phyloP scores from a whole-genome alignment of 2,113 vertebrate species.

The Lepisosteus osseus region DNA sequence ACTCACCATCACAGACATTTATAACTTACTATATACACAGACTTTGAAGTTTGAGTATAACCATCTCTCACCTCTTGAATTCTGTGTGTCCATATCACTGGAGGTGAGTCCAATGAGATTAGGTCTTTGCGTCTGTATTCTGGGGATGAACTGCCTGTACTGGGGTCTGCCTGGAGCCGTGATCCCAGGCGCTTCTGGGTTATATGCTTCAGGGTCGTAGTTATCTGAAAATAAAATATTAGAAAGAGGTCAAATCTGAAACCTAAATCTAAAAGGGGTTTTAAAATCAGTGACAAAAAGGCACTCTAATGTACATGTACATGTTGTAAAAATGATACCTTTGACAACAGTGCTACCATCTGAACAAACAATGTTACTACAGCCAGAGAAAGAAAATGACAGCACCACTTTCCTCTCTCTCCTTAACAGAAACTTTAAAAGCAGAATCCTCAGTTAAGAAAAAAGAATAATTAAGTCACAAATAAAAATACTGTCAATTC shows the following conservation, averaged over 20 bases:
- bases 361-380: conserved; percentile 44
- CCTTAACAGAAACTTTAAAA: too few species aligned
- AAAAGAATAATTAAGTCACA: too few species aligned
- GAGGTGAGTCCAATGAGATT: conserved; percentile 97
- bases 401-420: too few species aligned
- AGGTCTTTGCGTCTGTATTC: conserved; percentile 88
- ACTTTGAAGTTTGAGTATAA: too few species aligned
- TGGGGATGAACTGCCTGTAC: conserved; percentile 92
- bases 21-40: too few species aligned
- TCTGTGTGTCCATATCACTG: conserved; percentile 80
- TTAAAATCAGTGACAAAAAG: neutral
- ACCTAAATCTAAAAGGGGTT: neutral
- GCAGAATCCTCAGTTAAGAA: too few species aligned
- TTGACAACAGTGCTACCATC: conserved; percentile 37
- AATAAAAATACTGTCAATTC: too few species aligned
- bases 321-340: neutral
- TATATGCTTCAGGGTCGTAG: conserved; percentile 96
- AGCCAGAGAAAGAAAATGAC: neutral
- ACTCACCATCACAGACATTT: too few species aligned
- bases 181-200: conserved; percentile 96
- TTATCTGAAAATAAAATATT: conserved; percentile 70
- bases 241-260: neutral
- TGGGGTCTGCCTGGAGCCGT: conserved; percentile 85
- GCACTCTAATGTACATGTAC: too few species aligned
- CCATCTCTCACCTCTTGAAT: conserved; percentile 78